Percentiles rank a stretch among this genome's conserved stretches.
phyloP scores from a whole-genome alignment of 2,888 invertebrate species.

The Calliscelio sp. region DNA sequence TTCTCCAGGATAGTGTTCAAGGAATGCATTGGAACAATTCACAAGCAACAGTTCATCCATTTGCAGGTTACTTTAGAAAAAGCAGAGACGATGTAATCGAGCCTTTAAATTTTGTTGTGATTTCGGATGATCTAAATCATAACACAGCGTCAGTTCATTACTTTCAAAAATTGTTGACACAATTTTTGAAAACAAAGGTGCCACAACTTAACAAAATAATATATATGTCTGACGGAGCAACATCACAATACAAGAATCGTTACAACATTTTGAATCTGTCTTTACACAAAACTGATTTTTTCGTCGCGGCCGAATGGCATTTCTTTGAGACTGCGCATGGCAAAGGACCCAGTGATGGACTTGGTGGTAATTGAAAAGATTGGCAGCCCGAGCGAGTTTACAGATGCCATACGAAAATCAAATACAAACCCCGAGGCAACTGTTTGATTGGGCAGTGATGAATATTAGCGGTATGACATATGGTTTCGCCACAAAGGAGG shows the following conservation, averaged over 20 bases:
- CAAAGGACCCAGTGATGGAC: constrained; percentile 27
- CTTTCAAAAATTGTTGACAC: constrained; percentile 17
- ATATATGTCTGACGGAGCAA: constrained; percentile 29
- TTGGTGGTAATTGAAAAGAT: constrained; percentile 17
- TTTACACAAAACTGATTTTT: constrained; percentile 6
- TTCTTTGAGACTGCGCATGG: constrained; percentile 24
- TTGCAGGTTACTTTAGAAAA: neutral
- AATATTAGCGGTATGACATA: too few species aligned
- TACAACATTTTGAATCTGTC: constrained; percentile 8
- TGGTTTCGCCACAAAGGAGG: too few species aligned
- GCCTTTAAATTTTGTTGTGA: constrained; percentile 8
- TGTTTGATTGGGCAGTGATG: constrained; percentile 48
- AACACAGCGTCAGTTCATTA: constrained; percentile 20
- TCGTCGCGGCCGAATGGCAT: constrained; percentile 10
- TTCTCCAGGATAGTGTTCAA: constrained; percentile 3
- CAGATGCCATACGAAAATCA: constrained; percentile 14
- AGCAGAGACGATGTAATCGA: neutral
- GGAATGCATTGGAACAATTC: constrained; percentile 19
- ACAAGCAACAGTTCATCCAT: constrained; percentile 9
- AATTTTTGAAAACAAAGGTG: constrained; percentile 17
- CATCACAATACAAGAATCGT: constrained; percentile 31
- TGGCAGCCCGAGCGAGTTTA: constrained; percentile 28
- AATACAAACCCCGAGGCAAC: constrained; percentile 23
- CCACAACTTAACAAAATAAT: constrained; percentile 23
- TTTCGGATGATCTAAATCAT: constrained; percentile 22